A percentile compares a stretch with the other conserved stretches of the same genome.
Conservation (phyloP, 2,797 vertebrate species). For the Danio aesculapii region DNA sequence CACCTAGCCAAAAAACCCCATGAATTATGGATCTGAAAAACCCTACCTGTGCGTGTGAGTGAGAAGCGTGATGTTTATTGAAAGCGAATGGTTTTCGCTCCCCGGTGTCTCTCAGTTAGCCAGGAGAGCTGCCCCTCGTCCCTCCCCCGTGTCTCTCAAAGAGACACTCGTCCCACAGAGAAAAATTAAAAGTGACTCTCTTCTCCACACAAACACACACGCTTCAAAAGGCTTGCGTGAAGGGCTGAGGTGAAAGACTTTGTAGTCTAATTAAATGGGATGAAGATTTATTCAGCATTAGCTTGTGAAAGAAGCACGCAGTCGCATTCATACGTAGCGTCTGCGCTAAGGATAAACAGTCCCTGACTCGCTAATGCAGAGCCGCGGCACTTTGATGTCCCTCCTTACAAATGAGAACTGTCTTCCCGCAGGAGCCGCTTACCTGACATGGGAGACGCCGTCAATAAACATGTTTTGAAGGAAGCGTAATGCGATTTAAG, state of each 20-base stretch:
- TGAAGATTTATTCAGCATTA: conserved; percentile 61
- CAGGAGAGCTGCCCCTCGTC: conserved; percentile 22
- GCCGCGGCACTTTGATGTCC: conserved; percentile 47
- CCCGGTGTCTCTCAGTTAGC: conserved; percentile 11
- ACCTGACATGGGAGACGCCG: conserved; percentile 36
- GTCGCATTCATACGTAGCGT: conserved; percentile 22
- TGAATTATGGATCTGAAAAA: conserved; percentile 59
- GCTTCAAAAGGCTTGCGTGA: conserved; percentile 46
- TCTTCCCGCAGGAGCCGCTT: conserved; percentile 34
- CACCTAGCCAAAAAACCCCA: conserved; percentile 30
- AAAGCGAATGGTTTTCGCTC: conserved; percentile 41
- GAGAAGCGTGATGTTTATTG: conserved; percentile 50
- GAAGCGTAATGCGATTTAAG: background rate
- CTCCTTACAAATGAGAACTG: conserved; percentile 44
- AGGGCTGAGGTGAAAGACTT: conserved; percentile 57
- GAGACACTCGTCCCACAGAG: conserved; percentile 35
- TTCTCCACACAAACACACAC: conserved; percentile 29
- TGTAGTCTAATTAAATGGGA: conserved; percentile 61
- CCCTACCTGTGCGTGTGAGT: conserved; percentile 32
- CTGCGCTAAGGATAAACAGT: conserved; percentile 54
- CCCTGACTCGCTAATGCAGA: conserved; percentile 28
- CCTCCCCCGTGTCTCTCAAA: conserved; percentile 32
- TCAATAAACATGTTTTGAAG: conserved; percentile 30
- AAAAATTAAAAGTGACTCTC: conserved; percentile 51
- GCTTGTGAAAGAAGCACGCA: conserved; percentile 37